phyloP scores from a whole-genome alignment of 2,888 invertebrate genomes.

The Oligia fasciuncula region DNA sequence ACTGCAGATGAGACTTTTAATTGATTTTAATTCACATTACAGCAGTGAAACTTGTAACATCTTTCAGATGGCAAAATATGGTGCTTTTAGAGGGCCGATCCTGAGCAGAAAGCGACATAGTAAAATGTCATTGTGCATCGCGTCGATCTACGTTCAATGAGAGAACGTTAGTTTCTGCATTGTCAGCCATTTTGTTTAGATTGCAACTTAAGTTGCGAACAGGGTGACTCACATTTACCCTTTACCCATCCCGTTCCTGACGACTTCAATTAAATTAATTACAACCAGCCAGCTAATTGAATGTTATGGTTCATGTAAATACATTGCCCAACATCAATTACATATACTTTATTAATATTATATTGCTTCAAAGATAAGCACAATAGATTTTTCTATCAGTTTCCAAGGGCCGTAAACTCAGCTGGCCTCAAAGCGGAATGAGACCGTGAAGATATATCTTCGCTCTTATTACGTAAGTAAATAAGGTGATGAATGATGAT shows the following conservation, averaged over 20 bases:
- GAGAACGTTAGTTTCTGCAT: neutral
- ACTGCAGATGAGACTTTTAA: slow-evolving; percentile 28
- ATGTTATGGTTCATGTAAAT: neutral
- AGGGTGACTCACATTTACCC: neutral
- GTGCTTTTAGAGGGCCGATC: neutral
- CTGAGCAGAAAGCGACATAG: neutral
- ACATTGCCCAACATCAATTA: slow-evolving; percentile 5
- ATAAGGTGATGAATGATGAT: slow-evolving; percentile 20
- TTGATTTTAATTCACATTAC: slow-evolving; percentile 26
- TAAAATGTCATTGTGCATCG: neutral
- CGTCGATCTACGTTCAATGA: neutral
- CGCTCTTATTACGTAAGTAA: slow-evolving; percentile 37
- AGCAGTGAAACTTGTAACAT: slow-evolving; percentile 22
- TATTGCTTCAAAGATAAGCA: slow-evolving; percentile 28
- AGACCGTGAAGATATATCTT: slow-evolving; percentile 59
- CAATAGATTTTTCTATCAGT: slow-evolving; percentile 23
- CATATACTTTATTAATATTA: neutral
- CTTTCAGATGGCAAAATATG: neutral
- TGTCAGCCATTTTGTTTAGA: neutral
- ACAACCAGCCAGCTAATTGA: neutral
- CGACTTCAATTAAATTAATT: neutral
- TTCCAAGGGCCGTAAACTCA: slow-evolving; percentile 31
- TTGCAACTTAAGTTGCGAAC: neutral
- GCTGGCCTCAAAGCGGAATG: slow-evolving; percentile 49
- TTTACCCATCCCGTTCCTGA: neutral